Conservation (phyloP, 2,113 vertebrate genomes). For the Hippocampus mohnikei region DNA sequence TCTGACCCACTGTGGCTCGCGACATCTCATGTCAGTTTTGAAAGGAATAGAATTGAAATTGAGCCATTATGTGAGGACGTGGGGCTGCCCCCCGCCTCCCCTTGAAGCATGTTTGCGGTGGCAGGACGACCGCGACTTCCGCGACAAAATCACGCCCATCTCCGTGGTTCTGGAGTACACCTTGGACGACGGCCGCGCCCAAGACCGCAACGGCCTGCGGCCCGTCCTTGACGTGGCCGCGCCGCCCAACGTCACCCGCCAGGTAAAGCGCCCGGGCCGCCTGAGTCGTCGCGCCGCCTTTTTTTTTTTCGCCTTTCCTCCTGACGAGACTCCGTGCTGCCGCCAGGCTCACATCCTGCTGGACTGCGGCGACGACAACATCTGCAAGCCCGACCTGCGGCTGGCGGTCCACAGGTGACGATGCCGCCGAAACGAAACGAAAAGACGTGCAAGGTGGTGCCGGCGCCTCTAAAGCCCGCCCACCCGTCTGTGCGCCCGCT, state of each 20-base stretch:
- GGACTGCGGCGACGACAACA: constrained; percentile 93
- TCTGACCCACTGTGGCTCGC: too few species aligned
- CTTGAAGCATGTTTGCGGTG: too few species aligned
- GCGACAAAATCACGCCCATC: constrained; percentile 95
- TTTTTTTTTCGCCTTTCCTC: not conserved
- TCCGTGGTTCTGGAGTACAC: constrained; percentile 90
- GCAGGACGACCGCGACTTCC: constrained; percentile 91
- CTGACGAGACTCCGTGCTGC: not conserved
- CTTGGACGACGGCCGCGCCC: constrained; percentile 81
- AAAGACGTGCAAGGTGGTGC: not conserved
- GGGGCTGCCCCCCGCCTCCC: too few species aligned
- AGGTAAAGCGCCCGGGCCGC: constrained; percentile 69
- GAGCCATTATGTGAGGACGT: too few species aligned
- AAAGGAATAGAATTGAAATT: too few species aligned
- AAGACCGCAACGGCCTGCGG: constrained; percentile 79
- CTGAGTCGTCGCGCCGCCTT: not conserved
- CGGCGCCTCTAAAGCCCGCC: too few species aligned
- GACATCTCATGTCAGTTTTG: too few species aligned
- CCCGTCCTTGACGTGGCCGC: constrained; percentile 87
- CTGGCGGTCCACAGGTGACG: constrained; percentile 83
- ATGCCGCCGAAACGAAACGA: not conserved
- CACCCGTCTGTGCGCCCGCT: not conserved
- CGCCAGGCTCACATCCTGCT: constrained; percentile 88
- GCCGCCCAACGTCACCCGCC: constrained; percentile 86
- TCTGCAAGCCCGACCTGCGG: constrained; percentile 89